Evolutionary conservation across 1,140 invertebrate species (phyloP), one percentile per base, ranked within the genome.

Genomic region (Diachasmimorpha longicaudata): DNA sequence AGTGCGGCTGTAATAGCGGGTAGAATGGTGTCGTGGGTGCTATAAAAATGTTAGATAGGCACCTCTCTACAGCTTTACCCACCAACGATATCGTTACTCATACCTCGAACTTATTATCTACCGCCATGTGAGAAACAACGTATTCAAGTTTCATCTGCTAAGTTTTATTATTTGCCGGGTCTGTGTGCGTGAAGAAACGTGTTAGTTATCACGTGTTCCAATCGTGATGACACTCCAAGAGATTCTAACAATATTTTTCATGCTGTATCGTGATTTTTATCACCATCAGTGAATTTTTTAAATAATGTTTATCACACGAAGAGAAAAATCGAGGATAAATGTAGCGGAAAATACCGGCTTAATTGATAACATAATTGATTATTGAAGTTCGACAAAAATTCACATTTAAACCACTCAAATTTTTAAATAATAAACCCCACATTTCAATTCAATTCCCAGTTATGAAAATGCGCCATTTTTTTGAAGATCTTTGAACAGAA

Each of bases 31-130:
- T 63, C 58, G 58, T 19, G 23, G 58, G 58, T 25, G 23, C 58
- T 63, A 63, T 63, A 63, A 63, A 63, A 63, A 63, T 31, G 58
- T 63, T 63, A 63, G 58, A 63, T 63, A 63, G 58, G 23, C 58
- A 63, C 58, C 13, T 42, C 39, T 63, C 58, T 63, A 13, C 6
- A 25, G 14, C 14, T 63, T 25, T 63, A 13, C 58, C 58, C 21
- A 63, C 58, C 58, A 63, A 31, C 23, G 58, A 63, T 63, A 63
- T 63, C 58, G 58, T 23, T 63, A 63, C 58, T 63, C 31, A 63
- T 31, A 63, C 58, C 58, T 63, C 58, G 58, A 63, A 63, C 58
- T 63, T 63, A 63, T 25, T 63, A 63, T 63, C 58, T 25, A 63
- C 58, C 58, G 10, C 58, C 2, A 52, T 25, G 58, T 23, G 58